phyloP scores from a whole-genome alignment of 2,113 vertebrate genomes.

The Todiramphus chloris region DNA sequence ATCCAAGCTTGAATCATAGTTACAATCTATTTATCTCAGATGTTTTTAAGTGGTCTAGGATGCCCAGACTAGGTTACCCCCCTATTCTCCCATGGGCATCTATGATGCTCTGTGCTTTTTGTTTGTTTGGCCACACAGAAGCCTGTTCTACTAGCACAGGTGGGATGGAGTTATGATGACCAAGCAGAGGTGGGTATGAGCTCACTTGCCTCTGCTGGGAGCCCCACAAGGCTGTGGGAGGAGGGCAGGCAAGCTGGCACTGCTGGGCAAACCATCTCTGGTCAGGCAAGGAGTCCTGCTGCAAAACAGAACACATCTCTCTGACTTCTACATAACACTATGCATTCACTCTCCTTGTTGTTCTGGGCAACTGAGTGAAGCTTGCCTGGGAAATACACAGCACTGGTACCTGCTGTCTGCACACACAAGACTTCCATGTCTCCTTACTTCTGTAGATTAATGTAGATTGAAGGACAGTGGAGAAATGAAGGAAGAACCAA shows the following conservation, averaged over 20 bases:
- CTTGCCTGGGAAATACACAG: background rate
- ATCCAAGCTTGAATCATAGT: background rate
- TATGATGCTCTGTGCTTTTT: background rate
- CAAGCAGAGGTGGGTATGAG: background rate
- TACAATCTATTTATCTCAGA: background rate
- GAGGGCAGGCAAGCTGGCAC: background rate
- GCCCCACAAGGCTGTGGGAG: background rate
- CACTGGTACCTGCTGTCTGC: background rate
- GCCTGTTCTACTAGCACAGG: background rate
- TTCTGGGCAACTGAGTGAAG: background rate
- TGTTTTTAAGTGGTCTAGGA: background rate
- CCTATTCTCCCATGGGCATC: background rate
- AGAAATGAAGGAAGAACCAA: background rate
- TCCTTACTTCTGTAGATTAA: background rate
- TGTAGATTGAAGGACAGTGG: background rate
- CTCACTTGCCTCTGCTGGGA: background rate
- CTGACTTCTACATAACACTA: background rate
- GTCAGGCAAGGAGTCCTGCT: background rate
- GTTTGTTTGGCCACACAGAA: background rate
- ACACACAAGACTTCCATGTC: background rate
- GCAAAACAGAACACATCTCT: background rate
- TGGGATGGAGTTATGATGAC: background rate
- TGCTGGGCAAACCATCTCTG: background rate
- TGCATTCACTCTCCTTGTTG: background rate
- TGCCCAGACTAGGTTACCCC: background rate